A percentile compares a stretch with the other conserved stretches of the same genome.
Evolutionary conservation across 2,113 vertebrate genomes (phyloP).

Genomic region (Saccopteryx bilineata): DNA sequence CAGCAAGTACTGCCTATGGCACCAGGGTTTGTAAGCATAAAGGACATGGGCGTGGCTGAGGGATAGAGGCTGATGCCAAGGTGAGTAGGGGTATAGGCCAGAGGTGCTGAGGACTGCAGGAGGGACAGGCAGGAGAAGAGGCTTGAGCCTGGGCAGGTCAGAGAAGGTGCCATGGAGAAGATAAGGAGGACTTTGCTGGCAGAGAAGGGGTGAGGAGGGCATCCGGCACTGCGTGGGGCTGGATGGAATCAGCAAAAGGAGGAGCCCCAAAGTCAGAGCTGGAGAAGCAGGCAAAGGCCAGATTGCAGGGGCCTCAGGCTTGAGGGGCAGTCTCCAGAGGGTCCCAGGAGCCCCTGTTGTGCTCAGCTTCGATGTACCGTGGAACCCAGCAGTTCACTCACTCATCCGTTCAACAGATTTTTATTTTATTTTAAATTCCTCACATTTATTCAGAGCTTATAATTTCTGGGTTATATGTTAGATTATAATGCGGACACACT

Average conservation of each 20-base stretch:
- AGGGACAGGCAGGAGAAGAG: neutral
- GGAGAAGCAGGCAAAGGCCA: neutral
- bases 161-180: neutral
- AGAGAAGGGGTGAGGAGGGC: neutral
- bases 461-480: neutral
- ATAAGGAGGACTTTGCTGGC: neutral
- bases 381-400: neutral
- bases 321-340: neutral
- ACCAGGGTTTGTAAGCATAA: neutral
- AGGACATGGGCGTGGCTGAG: neutral
- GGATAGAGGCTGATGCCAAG: neutral
- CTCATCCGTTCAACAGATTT: no score
- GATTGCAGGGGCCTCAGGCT: neutral
- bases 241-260: neutral
- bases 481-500: neutral
- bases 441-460: neutral
- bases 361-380: fast-evolving
- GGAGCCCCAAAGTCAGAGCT: neutral
- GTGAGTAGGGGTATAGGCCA: neutral
- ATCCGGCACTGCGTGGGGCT: neutral
- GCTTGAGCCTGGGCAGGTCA: neutral
- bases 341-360: neutral
- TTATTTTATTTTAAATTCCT: neutral
- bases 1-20: neutral
- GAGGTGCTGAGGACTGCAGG: neutral